A percentile compares a stretch with the other conserved stretches of the same genome.
phyloP scores from a whole-genome alignment of 1,140 invertebrate genomes.

The Drosophila sp. region DNA sequence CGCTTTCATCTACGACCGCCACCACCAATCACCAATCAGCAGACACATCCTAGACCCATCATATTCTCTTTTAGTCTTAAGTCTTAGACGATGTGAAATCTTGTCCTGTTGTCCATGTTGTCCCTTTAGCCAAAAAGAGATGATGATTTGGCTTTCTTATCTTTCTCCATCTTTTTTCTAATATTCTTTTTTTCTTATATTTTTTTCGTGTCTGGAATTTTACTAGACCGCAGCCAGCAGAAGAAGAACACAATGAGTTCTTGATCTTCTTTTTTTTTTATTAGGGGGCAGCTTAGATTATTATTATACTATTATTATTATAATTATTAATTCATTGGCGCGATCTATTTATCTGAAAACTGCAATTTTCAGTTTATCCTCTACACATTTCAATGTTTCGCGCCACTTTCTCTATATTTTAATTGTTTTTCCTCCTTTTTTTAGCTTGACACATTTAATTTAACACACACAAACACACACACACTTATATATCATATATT shows the following conservation, averaged over 20 bases:
- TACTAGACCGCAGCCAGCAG: neutral
- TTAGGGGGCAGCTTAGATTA: conserved; percentile 49
- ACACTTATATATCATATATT: conserved; percentile 20
- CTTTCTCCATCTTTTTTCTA: neutral
- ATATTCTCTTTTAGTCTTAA: conserved; percentile 10
- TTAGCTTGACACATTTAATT: conserved; percentile 50
- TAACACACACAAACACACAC: conserved; percentile 7
- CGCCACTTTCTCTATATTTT: conserved; percentile 35
- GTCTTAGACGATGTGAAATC: conserved; percentile 6
- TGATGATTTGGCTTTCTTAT: neutral
- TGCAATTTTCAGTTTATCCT: neutral
- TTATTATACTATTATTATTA: conserved; percentile 19
- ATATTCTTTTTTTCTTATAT: neutral
- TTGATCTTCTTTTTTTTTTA: conserved; percentile 1
- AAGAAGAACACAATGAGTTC: conserved; percentile 12
- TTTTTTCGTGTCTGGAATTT: neutral
- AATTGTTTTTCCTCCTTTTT: conserved; percentile 45
- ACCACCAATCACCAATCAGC: neutral
- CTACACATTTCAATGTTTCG: neutral
- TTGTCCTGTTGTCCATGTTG: conserved; percentile 3
- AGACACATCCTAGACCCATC: conserved; percentile 4
- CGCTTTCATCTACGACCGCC: no score
- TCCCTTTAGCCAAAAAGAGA: neutral
- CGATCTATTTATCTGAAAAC: neutral
- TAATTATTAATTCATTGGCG: neutral